Evolutionary conservation across 2,113 vertebrate genomes (phyloP).

Genomic region (Dryoscopus gambensis): DNA sequence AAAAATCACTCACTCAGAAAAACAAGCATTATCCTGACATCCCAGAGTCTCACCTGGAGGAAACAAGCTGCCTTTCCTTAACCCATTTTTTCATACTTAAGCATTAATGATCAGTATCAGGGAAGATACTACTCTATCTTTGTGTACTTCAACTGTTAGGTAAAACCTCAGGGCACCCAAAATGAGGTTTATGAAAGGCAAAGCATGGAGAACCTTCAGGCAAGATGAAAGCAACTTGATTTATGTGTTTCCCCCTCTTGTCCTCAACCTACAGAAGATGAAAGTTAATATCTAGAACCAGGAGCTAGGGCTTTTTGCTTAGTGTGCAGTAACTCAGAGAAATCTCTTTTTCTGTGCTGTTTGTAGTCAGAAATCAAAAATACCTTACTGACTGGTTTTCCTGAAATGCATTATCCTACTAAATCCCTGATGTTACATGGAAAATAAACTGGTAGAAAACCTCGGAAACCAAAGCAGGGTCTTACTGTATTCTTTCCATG

Average conservation of each 20-base stretch:
- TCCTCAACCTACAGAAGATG: not conserved
- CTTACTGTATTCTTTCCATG: constrained; percentile 76
- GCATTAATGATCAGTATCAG: not conserved
- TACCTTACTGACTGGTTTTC: not conserved
- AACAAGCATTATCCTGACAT: not conserved
- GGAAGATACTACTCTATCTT: not conserved
- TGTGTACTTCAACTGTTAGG: not conserved
- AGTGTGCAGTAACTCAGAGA: not conserved
- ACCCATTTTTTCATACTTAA: not conserved
- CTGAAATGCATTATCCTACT: not conserved
- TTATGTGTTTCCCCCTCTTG: not conserved
- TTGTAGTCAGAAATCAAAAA: not conserved
- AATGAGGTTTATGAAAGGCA: not conserved
- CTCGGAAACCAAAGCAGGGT: not conserved
- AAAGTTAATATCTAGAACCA: not conserved
- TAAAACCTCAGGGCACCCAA: not conserved
- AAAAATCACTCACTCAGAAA: not conserved
- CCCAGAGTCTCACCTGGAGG: not conserved
- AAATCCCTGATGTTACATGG: not conserved
- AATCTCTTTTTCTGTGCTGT: not conserved
- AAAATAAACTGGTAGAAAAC: not conserved
- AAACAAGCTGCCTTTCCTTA: not conserved
- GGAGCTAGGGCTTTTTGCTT: not conserved
- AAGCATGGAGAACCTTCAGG: not conserved
- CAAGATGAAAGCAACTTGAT: not conserved